Percentiles rank a stretch among this genome's conserved stretches.
phyloP scores from a whole-genome alignment of 2,888 invertebrate species.

The Buathra laborator region DNA sequence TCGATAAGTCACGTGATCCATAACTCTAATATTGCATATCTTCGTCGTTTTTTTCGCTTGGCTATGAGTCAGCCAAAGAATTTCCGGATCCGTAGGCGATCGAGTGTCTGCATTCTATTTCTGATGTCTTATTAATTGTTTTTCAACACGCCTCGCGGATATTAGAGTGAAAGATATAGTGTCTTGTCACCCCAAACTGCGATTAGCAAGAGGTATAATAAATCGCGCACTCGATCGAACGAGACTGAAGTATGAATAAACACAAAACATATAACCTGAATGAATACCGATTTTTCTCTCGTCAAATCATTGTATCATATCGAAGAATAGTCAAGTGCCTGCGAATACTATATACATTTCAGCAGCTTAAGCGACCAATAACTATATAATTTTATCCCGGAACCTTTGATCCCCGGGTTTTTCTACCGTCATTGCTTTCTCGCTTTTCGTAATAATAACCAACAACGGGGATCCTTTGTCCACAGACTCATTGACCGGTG shows the following conservation, averaged over 20 bases:
- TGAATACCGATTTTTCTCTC: neutral
- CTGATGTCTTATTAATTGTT: neutral
- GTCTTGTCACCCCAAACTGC: no score
- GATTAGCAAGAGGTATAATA: neutral
- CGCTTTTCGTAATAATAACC: slow-evolving; percentile 14
- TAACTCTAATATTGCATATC: slow-evolving; percentile 27
- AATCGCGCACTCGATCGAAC: neutral
- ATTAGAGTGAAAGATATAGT: no score
- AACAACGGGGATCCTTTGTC: slow-evolving; percentile 28
- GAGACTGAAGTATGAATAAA: neutral
- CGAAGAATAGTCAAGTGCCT: no score
- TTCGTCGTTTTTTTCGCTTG: slow-evolving; percentile 4
- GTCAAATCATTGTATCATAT: neutral
- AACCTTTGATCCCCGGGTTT: neutral
- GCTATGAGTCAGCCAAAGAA: slow-evolving; percentile 5
- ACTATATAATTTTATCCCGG: neutral
- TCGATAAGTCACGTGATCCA: slow-evolving; percentile 56
- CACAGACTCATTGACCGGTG: slow-evolving; percentile 47
- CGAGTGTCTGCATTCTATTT: neutral
- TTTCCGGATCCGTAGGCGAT: neutral
- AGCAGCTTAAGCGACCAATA: neutral
- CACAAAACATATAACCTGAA: neutral
- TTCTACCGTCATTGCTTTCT: neutral
- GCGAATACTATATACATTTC: neutral
- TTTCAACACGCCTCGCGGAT: no score